Evolutionary conservation across 2,113 vertebrate genomes (phyloP).

Genomic region (Eulemur macaco): DNA sequence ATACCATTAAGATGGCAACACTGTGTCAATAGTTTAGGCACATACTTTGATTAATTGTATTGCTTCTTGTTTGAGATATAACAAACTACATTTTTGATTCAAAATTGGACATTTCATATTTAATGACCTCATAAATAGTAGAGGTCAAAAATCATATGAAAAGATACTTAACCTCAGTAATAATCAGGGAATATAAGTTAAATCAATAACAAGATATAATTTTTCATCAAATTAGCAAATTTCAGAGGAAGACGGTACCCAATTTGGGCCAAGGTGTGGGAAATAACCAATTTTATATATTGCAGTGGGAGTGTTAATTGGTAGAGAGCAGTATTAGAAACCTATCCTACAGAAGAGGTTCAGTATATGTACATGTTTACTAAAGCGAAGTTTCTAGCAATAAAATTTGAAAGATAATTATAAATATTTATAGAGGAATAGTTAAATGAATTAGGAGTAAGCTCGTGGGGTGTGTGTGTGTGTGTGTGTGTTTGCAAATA

Average conservation of each 20-base stretch:
- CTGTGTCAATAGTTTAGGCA: too few species aligned
- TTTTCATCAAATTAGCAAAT: background rate
- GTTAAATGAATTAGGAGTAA: background rate
- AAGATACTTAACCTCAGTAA: background rate
- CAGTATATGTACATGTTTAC: background rate
- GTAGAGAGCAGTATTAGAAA: background rate
- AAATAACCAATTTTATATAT: background rate
- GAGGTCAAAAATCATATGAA: background rate
- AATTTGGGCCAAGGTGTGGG: background rate
- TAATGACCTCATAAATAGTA: background rate
- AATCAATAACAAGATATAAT: background rate
- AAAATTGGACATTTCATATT: too few species aligned
- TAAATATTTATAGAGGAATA: background rate
- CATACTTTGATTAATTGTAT: too few species aligned
- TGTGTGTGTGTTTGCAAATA: background rate
- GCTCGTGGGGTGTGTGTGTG: background rate
- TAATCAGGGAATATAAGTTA: background rate
- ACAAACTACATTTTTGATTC: too few species aligned
- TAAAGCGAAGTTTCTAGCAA: background rate
- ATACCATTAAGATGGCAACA: too few species aligned
- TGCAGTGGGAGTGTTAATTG: background rate
- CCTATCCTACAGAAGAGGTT: background rate
- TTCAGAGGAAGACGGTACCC: background rate
- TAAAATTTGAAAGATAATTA: background rate
- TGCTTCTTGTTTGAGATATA: too few species aligned